phyloP scores from a whole-genome alignment of 2,888 invertebrate genomes.

The Tetrapedia diversipes region DNA sequence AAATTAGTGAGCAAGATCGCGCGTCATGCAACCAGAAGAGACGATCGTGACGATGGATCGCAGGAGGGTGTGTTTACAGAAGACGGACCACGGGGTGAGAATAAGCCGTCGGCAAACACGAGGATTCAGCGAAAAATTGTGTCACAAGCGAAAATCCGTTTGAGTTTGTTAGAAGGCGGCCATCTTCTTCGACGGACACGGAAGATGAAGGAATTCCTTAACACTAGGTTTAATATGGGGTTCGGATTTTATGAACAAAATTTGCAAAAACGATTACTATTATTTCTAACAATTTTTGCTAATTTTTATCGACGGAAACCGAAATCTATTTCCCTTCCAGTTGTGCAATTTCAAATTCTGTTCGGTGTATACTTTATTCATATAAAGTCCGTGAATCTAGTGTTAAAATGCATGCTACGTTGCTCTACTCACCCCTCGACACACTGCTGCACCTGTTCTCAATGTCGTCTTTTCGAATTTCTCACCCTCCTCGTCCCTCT shows the following conservation, averaged over 20 bases:
- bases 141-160: slow-evolving; percentile 70
- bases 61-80: slow-evolving; percentile 40
- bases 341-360: no score
- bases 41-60: slow-evolving; percentile 16
- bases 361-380: no score
- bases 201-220: slow-evolving; percentile 5
- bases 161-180: slow-evolving; percentile 62
- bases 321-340: no score
- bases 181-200: slow-evolving; percentile 12
- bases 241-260: no score
- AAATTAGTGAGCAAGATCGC: slow-evolving; percentile 3
- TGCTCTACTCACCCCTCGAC: slow-evolving; percentile 32
- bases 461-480: not conserved
- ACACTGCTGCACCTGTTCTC: slow-evolving; percentile 20
- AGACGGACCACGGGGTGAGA: slow-evolving; percentile 27
- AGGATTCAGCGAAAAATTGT: slow-evolving; percentile 67
- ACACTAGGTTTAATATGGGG: no score
- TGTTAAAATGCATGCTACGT: slow-evolving; percentile 31
- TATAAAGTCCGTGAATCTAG: no score
- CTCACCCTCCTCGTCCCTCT: not conserved
- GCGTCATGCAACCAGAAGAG: slow-evolving; percentile 20
- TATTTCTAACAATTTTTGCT: no score
- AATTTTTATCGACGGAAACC: no score
- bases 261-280: no score
- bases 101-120: slow-evolving; percentile 69